These are phyloP conservation scores for Drosophila flavopinicola DNA, from an alignment of 2,888 invertebrate species.

Conservation along the genomic window DNA sequence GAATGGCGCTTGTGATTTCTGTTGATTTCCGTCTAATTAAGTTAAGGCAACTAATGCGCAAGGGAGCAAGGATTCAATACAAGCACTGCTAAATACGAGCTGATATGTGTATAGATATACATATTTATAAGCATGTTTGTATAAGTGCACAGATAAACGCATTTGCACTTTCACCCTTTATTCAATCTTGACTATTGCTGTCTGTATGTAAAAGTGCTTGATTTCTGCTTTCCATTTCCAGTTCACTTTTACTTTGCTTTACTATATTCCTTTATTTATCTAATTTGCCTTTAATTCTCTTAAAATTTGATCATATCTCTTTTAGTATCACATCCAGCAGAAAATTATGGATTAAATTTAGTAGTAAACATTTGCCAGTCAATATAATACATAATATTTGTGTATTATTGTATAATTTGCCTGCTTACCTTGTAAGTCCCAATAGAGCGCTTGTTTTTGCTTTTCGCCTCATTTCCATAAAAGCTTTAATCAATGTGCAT, in stretches of 20 bases:
- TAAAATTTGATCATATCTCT: too few relatives aligned
- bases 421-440: too few relatives aligned
- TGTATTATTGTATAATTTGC: too few relatives aligned
- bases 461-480: too few relatives aligned
- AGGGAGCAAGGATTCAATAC: not conserved
- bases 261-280: not conserved
- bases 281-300: too few relatives aligned
- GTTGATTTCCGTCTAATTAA: slow-evolving; percentile 74
- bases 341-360: too few relatives aligned
- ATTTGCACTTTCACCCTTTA: not conserved
- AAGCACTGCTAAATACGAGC: not conserved
- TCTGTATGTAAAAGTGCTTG: not conserved
- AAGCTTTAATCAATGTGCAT: too few relatives aligned
- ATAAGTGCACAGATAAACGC: not conserved
- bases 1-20: slow-evolving; percentile 67
- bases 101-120: not conserved
- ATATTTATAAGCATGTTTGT: not conserved
- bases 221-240: not conserved
- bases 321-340: too few relatives aligned
- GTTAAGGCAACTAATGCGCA: slow-evolving; percentile 54
- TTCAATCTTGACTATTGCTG: slow-evolving; percentile 18
- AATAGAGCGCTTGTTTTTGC: too few relatives aligned
- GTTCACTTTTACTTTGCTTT: not conserved
- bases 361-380: too few relatives aligned
- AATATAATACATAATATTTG: too few relatives aligned